Percentiles rank a stretch among this genome's conserved stretches.
These are phyloP conservation scores for Diuraphis noxia DNA, from an alignment of 1,140 invertebrate genomes.

Conservation along the genomic window DNA sequence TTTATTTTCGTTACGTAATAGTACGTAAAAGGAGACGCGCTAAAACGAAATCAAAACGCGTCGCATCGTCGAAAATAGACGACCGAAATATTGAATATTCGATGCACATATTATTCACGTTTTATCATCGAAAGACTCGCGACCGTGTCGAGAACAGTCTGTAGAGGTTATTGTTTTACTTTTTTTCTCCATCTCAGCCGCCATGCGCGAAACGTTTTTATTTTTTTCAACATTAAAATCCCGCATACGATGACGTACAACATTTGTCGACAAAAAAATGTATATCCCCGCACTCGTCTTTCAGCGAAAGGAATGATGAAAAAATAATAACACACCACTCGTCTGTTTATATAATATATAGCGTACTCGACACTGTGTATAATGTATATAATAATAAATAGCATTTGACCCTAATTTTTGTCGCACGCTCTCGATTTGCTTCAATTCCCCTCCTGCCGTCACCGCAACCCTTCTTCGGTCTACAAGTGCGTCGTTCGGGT, in stretches of 20 bases:
- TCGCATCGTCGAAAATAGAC: not conserved
- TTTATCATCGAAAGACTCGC: not conserved
- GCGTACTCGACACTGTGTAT: not conserved
- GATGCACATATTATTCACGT: not conserved
- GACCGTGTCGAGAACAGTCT: not conserved
- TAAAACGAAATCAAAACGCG: not conserved
- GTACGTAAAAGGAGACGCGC: not conserved
- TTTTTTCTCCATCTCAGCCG: not conserved
- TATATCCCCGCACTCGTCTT: not conserved
- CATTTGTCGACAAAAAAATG: not conserved
- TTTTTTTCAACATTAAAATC: not conserved
- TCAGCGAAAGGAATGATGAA: not conserved
- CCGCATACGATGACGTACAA: not conserved
- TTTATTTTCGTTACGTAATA: not conserved
- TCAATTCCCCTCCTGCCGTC: not conserved
- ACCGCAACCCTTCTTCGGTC: too few relatives aligned
- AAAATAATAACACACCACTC: not conserved
- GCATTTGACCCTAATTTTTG: slow-evolving; percentile 41
- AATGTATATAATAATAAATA: not conserved
- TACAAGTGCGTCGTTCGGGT: too few relatives aligned
- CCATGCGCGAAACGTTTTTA: not conserved
- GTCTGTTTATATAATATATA: not conserved
- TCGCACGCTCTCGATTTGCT: not conserved
- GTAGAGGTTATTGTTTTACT: not conserved
- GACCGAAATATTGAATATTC: not conserved